Conservation (phyloP, 2,888 invertebrate species). For the Dichetophora obliterata region DNA sequence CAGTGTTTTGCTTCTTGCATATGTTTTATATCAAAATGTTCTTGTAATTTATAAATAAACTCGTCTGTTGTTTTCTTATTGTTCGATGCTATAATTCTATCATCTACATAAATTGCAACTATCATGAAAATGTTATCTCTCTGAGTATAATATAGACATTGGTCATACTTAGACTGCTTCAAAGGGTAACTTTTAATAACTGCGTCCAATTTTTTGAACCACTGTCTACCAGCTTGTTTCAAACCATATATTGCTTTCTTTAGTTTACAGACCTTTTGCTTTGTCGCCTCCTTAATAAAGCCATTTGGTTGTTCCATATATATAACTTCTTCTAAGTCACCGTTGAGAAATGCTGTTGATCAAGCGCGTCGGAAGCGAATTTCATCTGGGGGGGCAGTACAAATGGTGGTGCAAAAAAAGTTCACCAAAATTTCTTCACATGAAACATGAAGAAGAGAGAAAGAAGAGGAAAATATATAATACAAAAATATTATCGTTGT, state of each 20-base stretch:
- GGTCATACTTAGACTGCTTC: slow-evolving; percentile 25
- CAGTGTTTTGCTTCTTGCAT: slow-evolving; percentile 23
- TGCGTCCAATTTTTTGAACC: slow-evolving; percentile 21
- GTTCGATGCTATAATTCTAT: slow-evolving; percentile 32
- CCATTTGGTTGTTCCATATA: too few species aligned
- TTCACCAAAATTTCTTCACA: too few species aligned
- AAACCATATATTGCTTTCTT: slow-evolving; percentile 36
- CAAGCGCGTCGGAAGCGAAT: too few species aligned
- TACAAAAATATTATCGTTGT: too few species aligned
- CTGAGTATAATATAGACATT: slow-evolving; percentile 28
- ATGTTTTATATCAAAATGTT: slow-evolving; percentile 29
- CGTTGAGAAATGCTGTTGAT: too few species aligned
- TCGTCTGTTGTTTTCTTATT: background rate
- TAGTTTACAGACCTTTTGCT: too few species aligned
- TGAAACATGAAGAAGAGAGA: too few species aligned
- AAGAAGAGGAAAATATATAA: too few species aligned
- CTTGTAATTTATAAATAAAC: slow-evolving; percentile 20
- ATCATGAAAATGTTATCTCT: background rate
- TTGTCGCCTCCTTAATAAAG: too few species aligned
- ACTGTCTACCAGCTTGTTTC: slow-evolving; percentile 30
- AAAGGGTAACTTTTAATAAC: slow-evolving; percentile 24
- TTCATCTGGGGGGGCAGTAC: too few species aligned
- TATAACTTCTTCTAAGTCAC: too few species aligned
- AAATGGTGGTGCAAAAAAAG: too few species aligned
- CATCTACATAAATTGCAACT: slow-evolving; percentile 37